Evolutionary conservation across 2,888 invertebrate species (phyloP), one percentile per base, ranked within the genome.

Genomic region (Mesorhabditis sp.): DNA sequence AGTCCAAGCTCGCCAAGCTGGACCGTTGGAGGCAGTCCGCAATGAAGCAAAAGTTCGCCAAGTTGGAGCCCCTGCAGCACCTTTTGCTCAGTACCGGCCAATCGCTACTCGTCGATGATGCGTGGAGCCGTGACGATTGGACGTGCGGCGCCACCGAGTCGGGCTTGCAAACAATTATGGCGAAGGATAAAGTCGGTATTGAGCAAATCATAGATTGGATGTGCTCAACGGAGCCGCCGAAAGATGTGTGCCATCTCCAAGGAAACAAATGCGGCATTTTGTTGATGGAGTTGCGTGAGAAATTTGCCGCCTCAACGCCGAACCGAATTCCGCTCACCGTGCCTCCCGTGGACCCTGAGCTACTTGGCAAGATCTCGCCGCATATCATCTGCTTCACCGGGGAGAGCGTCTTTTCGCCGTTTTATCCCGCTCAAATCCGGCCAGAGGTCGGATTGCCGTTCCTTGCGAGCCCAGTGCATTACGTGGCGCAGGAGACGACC

Each of bases 331-430:
- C 83, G 6, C 69, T 83, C 66, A 79, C 83, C 13, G 73, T 77
- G 13, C 74, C 76, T 3, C 67, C 77, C 6, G 72, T 73, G 58
- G 61, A 62, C 3, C 65, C 71, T 6, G 67, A 69, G 4, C 66
- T 81, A 7, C 70, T 74, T 58, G 71, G 79, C 4, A 75, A 73
- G 10, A 76, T 83, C 28, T 77, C 84, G 6, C 72, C 74, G 5
- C 77, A 84, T 67, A 77, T 86, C 67, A 80, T 86, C 64, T 85
- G 85, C 62, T 82, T 85, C 72, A 83, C 85, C 5, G 76, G 83
- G 4, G 82, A 83, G 69, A 80, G 81, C 45, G 80, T 85, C 4
- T 83, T 82, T 67, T 84, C 85, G 69, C 85, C 85, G 4, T 71
- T 84, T 13, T 85, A 85, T 70, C 82, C 84, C 5, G 79, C 80